These are phyloP conservation scores for Anarsia innoxiella DNA, from an alignment of 2,888 invertebrate genomes.

Conservation along the genomic window DNA sequence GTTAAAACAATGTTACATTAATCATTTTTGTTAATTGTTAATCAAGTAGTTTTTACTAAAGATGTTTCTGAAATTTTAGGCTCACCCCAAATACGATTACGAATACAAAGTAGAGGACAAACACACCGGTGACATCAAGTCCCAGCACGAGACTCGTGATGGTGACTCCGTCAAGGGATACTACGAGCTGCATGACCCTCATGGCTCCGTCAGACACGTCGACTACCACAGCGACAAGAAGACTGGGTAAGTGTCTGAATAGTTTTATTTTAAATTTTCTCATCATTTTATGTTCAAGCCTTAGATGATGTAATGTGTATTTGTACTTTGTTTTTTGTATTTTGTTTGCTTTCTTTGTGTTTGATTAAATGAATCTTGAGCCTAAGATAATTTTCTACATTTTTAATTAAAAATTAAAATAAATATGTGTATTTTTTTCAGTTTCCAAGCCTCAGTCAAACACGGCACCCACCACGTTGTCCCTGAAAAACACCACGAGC, in stretches of 20 bases:
- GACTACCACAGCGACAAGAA: constrained; percentile 67
- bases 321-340: no score
- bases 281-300: no score
- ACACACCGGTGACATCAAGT: constrained; percentile 67
- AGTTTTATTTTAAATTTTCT: no score
- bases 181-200: constrained; percentile 63
- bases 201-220: constrained; percentile 67
- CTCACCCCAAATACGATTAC: constrained; percentile 53
- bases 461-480: constrained; percentile 55
- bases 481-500: constrained; percentile 34
- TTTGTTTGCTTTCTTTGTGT: no score
- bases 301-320: no score
- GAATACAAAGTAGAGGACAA: constrained; percentile 53
- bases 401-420: no score
- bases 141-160: constrained; percentile 57
- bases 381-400: no score
- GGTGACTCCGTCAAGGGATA: constrained; percentile 51
- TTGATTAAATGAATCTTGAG: background rate
- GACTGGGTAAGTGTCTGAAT: constrained; percentile 53
- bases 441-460: constrained; percentile 62
- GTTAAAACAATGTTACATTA: background rate
- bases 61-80: no score
- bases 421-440: no score
- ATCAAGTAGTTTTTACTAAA: no score
- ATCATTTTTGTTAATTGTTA: no score